phyloP scores from a whole-genome alignment of 2,888 invertebrate genomes.

The Nemurella pictetii region DNA sequence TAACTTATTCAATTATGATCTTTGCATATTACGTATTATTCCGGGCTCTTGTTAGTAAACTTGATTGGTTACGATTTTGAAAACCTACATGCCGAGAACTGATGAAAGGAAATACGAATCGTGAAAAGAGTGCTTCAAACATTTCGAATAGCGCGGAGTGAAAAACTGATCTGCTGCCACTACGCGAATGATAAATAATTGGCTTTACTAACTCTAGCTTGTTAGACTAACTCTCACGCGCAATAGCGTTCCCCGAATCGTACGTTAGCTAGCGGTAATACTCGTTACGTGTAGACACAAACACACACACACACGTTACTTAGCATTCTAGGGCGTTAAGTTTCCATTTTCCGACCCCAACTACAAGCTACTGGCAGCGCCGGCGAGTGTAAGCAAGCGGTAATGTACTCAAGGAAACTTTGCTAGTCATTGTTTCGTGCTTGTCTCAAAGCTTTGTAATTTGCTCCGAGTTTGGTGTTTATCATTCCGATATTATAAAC shows the following conservation, averaged over 20 bases:
- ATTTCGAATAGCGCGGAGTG: neutral
- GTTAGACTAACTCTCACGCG: neutral
- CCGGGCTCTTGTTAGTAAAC: neutral
- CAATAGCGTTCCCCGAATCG: too few relatives aligned
- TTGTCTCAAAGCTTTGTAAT: neutral
- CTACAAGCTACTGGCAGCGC: neutral
- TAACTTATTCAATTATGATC: neutral
- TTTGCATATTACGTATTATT: neutral
- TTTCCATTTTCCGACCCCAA: neutral
- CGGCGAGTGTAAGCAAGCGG: neutral
- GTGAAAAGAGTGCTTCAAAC: neutral
- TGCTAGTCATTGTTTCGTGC: neutral
- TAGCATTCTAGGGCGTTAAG: neutral
- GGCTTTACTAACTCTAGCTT: neutral
- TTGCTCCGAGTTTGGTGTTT: neutral
- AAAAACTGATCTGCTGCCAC: neutral
- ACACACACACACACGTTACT: neutral
- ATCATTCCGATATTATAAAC: neutral
- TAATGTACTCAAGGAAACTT: neutral
- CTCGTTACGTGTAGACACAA: too few relatives aligned
- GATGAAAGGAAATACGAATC: neutral
- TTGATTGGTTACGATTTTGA: neutral
- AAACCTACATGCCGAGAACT: neutral
- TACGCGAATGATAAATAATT: neutral
- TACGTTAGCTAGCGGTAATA: neutral